phyloP scores from a whole-genome alignment of 2,888 invertebrate genomes.

The Ectobius pallidus region DNA sequence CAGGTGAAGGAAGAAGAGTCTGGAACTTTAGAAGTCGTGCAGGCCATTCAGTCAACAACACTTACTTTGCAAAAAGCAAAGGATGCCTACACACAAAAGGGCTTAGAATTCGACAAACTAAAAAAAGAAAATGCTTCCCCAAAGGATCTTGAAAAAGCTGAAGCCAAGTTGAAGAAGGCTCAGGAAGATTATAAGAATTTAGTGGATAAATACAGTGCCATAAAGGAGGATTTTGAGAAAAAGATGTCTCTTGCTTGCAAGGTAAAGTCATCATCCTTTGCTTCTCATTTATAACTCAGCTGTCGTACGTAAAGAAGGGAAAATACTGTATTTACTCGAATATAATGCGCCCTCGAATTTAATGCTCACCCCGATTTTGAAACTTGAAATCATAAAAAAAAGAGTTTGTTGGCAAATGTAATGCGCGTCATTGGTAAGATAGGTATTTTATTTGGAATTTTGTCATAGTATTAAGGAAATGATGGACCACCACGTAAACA shows the following conservation, averaged over 20 bases:
- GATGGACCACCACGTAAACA: no score
- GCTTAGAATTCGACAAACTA: constrained; percentile 86
- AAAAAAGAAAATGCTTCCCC: constrained; percentile 88
- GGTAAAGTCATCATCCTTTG: constrained; percentile 62
- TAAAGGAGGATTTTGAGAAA: constrained; percentile 93
- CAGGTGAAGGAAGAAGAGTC: constrained; percentile 93
- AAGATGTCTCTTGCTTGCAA: constrained; percentile 93
- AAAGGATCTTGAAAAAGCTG: constrained; percentile 93
- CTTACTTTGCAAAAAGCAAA: constrained; percentile 88
- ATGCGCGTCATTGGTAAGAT: no score
- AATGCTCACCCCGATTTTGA: no score
- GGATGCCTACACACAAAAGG: constrained; percentile 87
- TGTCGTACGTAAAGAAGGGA: no score
- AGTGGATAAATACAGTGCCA: constrained; percentile 89
- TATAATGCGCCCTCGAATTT: no score
- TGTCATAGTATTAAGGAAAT: no score
- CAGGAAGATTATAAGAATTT: constrained; percentile 93
- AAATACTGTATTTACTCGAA: no score
- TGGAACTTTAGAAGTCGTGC: constrained; percentile 87
- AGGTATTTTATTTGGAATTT: no score
- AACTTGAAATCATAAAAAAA: no score
- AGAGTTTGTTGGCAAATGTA: no score
- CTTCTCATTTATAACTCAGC: background rate
- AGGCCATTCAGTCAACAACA: constrained; percentile 87
- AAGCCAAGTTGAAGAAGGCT: constrained; percentile 88